Percentiles rank a stretch among this genome's conserved stretches.
These are phyloP conservation scores for Metellina segmentata DNA, from an alignment of 2,888 invertebrate species.

Conservation along the genomic window DNA sequence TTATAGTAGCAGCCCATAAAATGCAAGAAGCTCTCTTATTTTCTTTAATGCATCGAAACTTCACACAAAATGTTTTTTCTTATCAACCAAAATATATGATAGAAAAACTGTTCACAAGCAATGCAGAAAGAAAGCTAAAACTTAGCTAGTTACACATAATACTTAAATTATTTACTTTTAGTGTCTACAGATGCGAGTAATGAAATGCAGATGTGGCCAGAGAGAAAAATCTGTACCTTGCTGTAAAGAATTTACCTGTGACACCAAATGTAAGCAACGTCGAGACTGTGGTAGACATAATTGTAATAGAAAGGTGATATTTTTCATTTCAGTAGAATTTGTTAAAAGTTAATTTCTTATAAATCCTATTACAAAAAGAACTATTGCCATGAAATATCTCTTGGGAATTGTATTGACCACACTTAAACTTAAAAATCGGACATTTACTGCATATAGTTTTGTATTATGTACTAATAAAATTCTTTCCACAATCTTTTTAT, in stretches of 20 bases:
- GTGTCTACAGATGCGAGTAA: slow-evolving; percentile 87
- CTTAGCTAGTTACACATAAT: neutral
- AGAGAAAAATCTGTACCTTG: slow-evolving; percentile 92
- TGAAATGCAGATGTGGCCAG: slow-evolving; percentile 90
- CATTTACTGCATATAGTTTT: neutral
- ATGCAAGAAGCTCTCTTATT: no score
- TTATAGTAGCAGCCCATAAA: no score
- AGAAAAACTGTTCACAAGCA: no score
- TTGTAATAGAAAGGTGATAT: slow-evolving; percentile 89
- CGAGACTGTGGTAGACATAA: slow-evolving; percentile 92
- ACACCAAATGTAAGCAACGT: slow-evolving; percentile 91
- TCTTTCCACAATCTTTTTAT: no score
- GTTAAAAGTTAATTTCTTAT: neutral
- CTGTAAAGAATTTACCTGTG: slow-evolving; percentile 91
- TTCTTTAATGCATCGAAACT: no score
- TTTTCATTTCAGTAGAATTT: slow-evolving; percentile 22
- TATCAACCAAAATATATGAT: no score
- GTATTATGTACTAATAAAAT: neutral
- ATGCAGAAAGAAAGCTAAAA: no score
- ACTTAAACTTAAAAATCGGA: neutral
- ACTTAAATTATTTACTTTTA: slow-evolving; percentile 78
- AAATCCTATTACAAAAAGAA: neutral
- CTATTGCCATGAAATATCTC: neutral
- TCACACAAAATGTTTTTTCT: no score
- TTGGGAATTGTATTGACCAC: neutral